Conservation (phyloP, 1,140 invertebrate species). For the Ceratosolen fusciceps region DNA sequence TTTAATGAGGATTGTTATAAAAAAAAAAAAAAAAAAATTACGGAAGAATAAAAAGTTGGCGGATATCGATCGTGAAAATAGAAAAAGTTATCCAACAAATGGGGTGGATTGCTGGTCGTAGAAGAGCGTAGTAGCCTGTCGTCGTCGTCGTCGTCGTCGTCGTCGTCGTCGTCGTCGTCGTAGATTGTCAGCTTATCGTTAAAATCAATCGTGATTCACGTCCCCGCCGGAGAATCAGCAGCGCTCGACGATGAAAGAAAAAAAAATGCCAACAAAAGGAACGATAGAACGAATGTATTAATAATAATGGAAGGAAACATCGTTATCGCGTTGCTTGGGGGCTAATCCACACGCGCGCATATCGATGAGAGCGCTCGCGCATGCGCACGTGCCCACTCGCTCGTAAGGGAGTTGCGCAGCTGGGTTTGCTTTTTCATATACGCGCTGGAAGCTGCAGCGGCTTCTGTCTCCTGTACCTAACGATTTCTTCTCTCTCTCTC, state of each 20-base stretch:
- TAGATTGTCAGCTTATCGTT: too few species aligned
- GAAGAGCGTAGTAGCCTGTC: too few species aligned
- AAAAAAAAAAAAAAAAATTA: too few species aligned
- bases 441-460: not conserved
- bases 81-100: too few species aligned
- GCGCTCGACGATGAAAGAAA: not conserved
- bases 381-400: not conserved
- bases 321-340: not conserved
- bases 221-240: not conserved
- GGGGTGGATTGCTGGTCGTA: too few species aligned
- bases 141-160: too few species aligned
- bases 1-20: too few species aligned
- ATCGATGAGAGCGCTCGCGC: not conserved
- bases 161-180: too few species aligned
- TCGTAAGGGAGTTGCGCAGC: not conserved
- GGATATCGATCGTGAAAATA: too few species aligned
- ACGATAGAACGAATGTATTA: not conserved
- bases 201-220: not conserved
- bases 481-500: not conserved
- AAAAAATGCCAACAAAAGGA: not conserved
- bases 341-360: not conserved
- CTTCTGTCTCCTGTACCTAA: not conserved
- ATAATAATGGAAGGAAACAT: not conserved
- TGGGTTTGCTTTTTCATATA: not conserved
- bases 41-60: too few species aligned